A percentile compares a stretch with the other conserved stretches of the same genome.
These are phyloP conservation scores for Eilema depressum DNA, from an alignment of 2,888 invertebrate species.

Conservation along the genomic window DNA sequence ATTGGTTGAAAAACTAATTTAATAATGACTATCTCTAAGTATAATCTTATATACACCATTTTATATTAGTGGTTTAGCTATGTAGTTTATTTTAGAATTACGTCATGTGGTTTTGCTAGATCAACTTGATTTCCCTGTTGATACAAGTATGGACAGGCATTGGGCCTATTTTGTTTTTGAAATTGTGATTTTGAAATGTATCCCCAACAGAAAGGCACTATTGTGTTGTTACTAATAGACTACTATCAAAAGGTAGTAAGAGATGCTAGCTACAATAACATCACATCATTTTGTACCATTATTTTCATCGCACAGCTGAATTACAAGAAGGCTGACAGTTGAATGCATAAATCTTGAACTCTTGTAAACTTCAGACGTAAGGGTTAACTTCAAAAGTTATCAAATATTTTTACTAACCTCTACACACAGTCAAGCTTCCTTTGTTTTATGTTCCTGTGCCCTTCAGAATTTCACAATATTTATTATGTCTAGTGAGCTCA, in stretches of 20 bases:
- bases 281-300: not conserved
- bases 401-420: not conserved
- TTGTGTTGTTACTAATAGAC: slow-evolving; percentile 23
- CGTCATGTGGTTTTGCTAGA: slow-evolving; percentile 50
- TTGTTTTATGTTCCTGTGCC: not conserved
- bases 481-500: not conserved
- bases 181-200: too few relatives aligned
- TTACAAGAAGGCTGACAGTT: too few relatives aligned
- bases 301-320: not conserved
- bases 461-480: not conserved
- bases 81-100: slow-evolving; percentile 76
- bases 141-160: slow-evolving; percentile 44
- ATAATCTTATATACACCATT: slow-evolving; percentile 81
- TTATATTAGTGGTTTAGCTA: slow-evolving; percentile 75
- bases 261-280: not conserved
- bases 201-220: not conserved
- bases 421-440: not conserved
- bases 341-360: too few relatives aligned
- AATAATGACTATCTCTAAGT: slow-evolving; percentile 73
- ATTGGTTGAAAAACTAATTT: slow-evolving; percentile 81
- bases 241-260: slow-evolving; percentile 17
- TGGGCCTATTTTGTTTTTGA: slow-evolving; percentile 37
- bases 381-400: not conserved
- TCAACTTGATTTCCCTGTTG: slow-evolving; percentile 50
- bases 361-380: not conserved